Evolutionary conservation across 2,888 invertebrate genomes (phyloP), one percentile per base, ranked within the genome.

Genomic region (Ephialtes manifestator): DNA sequence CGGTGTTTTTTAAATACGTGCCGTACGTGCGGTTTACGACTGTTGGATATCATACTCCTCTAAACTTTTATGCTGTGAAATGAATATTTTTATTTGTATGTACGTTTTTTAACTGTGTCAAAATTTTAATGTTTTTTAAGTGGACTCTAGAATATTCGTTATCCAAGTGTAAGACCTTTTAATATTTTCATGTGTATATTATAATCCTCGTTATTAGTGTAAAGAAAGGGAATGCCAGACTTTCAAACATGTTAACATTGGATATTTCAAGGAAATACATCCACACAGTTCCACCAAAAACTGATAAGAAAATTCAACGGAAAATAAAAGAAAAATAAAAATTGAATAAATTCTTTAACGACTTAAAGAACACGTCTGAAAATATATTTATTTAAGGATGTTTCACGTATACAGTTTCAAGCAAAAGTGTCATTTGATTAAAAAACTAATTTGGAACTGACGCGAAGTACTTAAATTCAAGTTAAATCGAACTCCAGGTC

Each of bases 31-130:
- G 31, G n/a, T 28, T 39, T 48, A 46, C 3, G 31, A 46, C 28
- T 48, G 48, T 74, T 74, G 24, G 11, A 60, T 74, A 60, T 74
- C 4, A 60, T 31, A 60, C 60, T 31, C 18, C n/a, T 63, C 28
- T 55, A 11, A 39, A n/a, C 39, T 20, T 43, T 72, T 35, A 43
- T 39, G 24, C 46, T 60, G 74, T 63, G 55, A 55, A 60, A 18
- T 63, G 8, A 31, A 31, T 53, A 10, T 35, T 39, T 55, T 39
- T 55, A 39, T 53, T 39, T n/a, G 20, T 13, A 13, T 55, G 18
- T 2, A 39, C n/a, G 55, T 72, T 72, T 58, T 8, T 43, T 3
- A 13, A 51, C 4, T 71, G 51, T 31, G n/a, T 71, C 4, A 18
- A 71, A 35, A 28, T 71, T 35, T 7, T 71, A 35, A n/a, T 55